phyloP scores from a whole-genome alignment of 2,113 vertebrate genomes.

The Heteronetta atricapilla region DNA sequence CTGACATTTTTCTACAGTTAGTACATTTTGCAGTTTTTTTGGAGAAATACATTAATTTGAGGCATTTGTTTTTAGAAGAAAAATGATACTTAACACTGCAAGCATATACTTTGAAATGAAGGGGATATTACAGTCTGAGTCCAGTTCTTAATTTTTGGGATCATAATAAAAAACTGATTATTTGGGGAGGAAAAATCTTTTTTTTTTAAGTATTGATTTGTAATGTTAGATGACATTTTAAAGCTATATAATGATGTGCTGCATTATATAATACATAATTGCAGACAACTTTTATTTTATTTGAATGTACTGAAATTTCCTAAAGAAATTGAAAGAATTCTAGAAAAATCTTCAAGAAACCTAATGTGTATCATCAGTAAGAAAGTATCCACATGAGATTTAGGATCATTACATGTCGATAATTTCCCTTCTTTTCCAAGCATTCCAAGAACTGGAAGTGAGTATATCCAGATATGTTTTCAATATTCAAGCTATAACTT shows the following conservation, averaged over 20 bases:
- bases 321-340: neutral
- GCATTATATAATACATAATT: neutral
- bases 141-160: neutral
- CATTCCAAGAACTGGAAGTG: neutral
- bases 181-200: neutral
- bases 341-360: neutral
- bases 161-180: neutral
- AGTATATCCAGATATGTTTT: neutral
- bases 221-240: neutral
- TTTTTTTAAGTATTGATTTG: neutral
- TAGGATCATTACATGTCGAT: neutral
- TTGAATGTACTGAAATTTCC: neutral
- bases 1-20: neutral
- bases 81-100: neutral
- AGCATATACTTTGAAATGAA: neutral
- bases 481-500: neutral
- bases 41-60: neutral
- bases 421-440: neutral
- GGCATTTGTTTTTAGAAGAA: neutral
- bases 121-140: neutral
- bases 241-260: neutral
- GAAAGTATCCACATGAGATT: neutral
- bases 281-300: neutral
- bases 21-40: neutral
- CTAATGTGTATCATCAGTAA: neutral